Conservation (phyloP, 2,797 vertebrate genomes). For the Pelodytes ibericus region DNA sequence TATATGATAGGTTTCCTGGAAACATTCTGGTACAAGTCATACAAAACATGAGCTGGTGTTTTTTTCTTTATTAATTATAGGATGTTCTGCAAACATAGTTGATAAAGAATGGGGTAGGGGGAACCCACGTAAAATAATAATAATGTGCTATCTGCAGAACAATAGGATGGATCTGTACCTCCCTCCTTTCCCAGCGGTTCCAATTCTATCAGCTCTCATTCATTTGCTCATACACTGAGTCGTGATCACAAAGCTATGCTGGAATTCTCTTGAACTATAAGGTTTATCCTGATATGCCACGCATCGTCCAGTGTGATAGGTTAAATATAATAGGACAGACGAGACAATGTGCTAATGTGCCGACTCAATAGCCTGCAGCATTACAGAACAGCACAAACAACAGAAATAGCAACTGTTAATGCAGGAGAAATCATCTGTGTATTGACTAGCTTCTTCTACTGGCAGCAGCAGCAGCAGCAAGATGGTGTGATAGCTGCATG, state of each 20-base stretch:
- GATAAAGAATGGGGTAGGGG: neutral
- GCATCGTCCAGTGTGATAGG: conserved; percentile 37
- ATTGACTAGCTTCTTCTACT: conserved; percentile 24
- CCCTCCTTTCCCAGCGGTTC: neutral
- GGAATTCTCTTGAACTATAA: conserved; percentile 35
- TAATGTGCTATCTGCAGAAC: conserved; percentile 21
- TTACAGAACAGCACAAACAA: conserved; percentile 48
- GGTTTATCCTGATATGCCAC: conserved; percentile 40
- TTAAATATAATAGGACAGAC: conserved; percentile 54
- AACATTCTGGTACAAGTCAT: neutral
- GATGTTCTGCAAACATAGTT: neutral
- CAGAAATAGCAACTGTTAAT: conserved; percentile 53
- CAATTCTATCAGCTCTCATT: conserved; percentile 35
- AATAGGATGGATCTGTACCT: conserved; percentile 16
- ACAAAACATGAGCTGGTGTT: neutral
- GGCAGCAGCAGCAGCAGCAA: conserved; percentile 27
- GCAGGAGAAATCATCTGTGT: conserved; percentile 41
- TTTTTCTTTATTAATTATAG: conserved; percentile 2
- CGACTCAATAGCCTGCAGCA: conserved; percentile 45
- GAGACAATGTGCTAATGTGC: conserved; percentile 49
- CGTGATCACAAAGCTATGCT: conserved; percentile 44
- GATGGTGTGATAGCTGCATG: neutral
- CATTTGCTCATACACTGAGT: conserved; percentile 38
- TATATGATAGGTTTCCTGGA: conserved; percentile 2
- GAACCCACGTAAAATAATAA: conserved; percentile 1